Conservation (phyloP, 2,113 vertebrate genomes). For the Pungitius pungitius region DNA sequence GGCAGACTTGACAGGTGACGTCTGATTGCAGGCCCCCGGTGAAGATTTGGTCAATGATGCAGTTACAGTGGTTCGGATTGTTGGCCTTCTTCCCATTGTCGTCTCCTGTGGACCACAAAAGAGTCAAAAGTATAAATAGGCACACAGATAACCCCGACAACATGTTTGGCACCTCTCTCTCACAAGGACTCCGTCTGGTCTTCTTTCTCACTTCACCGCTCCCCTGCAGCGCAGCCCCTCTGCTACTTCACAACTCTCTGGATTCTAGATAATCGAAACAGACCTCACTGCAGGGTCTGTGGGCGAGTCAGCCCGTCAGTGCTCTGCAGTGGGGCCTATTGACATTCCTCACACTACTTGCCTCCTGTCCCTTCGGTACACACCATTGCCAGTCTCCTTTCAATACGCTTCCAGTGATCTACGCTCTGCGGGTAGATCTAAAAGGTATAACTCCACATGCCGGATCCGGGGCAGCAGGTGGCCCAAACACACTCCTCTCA, state of each 20-base stretch:
- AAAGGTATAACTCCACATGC: conserved; percentile 11
- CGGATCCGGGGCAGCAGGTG: conserved; percentile 15
- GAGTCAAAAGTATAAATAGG: conserved; percentile 35
- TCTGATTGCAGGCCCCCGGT: conserved; percentile 96
- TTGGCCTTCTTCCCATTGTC: conserved; percentile 97
- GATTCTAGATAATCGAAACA: conserved; percentile 36
- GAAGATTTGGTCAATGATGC: conserved; percentile 99
- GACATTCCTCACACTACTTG: conserved; percentile 60
- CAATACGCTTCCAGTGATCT: conserved; percentile 41
- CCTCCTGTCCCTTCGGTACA: conserved; percentile 43
- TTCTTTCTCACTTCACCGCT: conserved; percentile 33
- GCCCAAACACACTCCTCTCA: conserved; percentile 6
- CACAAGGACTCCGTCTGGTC: conserved; percentile 31
- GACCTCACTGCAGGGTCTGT: conserved; percentile 38
- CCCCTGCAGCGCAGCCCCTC: conserved; percentile 26
- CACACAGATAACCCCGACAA: conserved; percentile 10
- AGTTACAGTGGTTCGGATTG: conserved; percentile 99
- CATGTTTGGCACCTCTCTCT: conserved; percentile 41
- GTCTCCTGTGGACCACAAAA: conserved; percentile 82
- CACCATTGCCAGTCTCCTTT: conserved; percentile 58
- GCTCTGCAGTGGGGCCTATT: conserved; percentile 60
- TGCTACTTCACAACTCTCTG: conserved; percentile 32
- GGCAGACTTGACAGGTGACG: conserved; percentile 97
- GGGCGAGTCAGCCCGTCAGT: conserved; percentile 52
- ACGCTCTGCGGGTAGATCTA: conserved; percentile 23